Percentiles rank a stretch among this genome's conserved stretches.
Evolutionary conservation across 2,797 vertebrate genomes (phyloP).

Genomic region (Rhodeus uyekii): DNA sequence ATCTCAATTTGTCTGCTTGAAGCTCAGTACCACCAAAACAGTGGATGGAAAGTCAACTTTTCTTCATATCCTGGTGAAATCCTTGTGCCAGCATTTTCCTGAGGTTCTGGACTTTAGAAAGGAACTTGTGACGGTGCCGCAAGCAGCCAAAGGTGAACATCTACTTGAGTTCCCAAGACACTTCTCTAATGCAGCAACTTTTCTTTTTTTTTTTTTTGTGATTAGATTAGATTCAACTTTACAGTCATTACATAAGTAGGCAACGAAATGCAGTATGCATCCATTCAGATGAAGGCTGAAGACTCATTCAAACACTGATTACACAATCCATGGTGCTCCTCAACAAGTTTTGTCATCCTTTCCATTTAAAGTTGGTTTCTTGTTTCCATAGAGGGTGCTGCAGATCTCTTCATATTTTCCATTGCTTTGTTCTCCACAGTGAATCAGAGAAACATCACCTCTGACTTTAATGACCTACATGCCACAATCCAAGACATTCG

Average conservation of each 20-base stretch:
- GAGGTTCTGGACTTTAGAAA: constrained; percentile 95
- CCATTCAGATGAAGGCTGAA: neutral
- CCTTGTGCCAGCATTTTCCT: constrained; percentile 95
- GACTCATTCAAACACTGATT: neutral
- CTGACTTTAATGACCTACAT: constrained; percentile 90
- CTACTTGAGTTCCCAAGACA: neutral
- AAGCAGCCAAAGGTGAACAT: constrained; percentile 91
- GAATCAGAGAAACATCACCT: constrained; percentile 87
- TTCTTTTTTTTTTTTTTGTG: too few species aligned
- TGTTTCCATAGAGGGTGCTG: neutral
- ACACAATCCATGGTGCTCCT: neutral
- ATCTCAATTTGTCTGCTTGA: constrained; percentile 27
- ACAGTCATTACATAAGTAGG: too few species aligned
- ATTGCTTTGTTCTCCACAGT: constrained; percentile 70
- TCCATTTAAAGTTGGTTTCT: neutral
- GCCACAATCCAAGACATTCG: constrained; percentile 89
- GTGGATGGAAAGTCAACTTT: constrained; percentile 98
- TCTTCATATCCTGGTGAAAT: constrained; percentile 97
- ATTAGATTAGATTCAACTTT: too few species aligned
- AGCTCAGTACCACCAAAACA: constrained; percentile 97
- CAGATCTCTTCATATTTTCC: neutral
- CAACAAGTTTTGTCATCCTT: neutral
- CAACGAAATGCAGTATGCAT: too few species aligned
- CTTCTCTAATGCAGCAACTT: neutral
- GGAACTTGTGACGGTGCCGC: constrained; percentile 91